Base-by-base conservation (phyloP, 2,888 invertebrate species). In the Dicycla oo region DNA sequence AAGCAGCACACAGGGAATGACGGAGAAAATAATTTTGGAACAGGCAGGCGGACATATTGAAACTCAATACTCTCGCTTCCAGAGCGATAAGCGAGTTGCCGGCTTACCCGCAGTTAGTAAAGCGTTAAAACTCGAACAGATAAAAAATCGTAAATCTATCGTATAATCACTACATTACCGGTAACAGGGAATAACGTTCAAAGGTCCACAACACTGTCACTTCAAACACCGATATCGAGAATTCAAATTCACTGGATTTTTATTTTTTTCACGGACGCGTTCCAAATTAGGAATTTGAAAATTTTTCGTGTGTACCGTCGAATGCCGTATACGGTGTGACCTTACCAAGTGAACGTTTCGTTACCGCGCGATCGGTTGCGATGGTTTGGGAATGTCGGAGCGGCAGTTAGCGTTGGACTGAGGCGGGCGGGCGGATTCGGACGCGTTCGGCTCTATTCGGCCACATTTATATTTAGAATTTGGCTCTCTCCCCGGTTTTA, bases 401-500 rank as follows among this genome's bases (percentile, higher is more conserved):
- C 95, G 95, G 94, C 94, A 93, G 95, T 92, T 93, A 91, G 92
- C 93, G 93, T 85, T 93, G 93, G 93, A 96, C 95, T 96, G 95
- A 94, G 93, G 93, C 94, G 95, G 95, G 95, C 95, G 95, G 94
- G 92, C 92, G 93, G 91, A 86, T 88, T 94, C 95, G 95, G 91
- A 78, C 83, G 89, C 90, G 88, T 88, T 95, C 95, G 95, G 94
- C 86, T 91, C 90, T 91, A 89, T 92, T 96, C 94, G 94, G 92
- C 90, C 90, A 90, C 90, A 93, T 93, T 96, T 96, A 97, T 95
- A 96, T 96, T 96, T 97, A 97, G 97, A 96, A 96, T 95, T 97
- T 97, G 97, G 97, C 97, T 96, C 95, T 95, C 94, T 95, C 96
- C 96, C 96, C 96, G 95, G 96, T 95, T 95, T 95, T 95, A 95